phyloP scores from a whole-genome alignment of 2,888 invertebrate genomes.

The Alloplasta piceator region DNA sequence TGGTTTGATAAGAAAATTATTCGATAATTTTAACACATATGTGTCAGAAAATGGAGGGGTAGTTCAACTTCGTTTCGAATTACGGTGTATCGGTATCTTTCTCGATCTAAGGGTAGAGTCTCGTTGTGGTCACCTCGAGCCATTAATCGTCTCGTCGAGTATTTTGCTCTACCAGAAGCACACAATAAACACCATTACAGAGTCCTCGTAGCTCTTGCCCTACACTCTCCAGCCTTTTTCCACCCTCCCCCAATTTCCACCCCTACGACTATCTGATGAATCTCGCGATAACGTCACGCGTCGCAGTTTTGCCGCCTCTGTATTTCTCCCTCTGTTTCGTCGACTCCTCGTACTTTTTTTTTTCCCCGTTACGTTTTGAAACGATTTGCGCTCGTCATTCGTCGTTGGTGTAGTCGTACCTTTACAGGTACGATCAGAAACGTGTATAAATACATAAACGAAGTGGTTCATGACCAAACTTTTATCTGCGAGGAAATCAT shows the following conservation, averaged over 20 bases:
- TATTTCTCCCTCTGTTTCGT: not conserved
- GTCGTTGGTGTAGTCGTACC: not conserved
- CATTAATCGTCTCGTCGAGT: slow-evolving; percentile 52
- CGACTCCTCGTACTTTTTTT: slow-evolving; percentile 9
- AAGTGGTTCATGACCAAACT: slow-evolving; percentile 34
- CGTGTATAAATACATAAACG: slow-evolving; percentile 11
- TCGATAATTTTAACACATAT: too few relatives aligned
- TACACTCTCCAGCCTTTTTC: slow-evolving; percentile 20
- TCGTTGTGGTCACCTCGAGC: slow-evolving; percentile 49
- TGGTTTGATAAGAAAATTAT: too few relatives aligned
- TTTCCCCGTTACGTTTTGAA: slow-evolving; percentile 34
- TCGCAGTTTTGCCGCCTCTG: slow-evolving; percentile 26
- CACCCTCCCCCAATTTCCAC: slow-evolving; percentile 1
- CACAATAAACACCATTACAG: slow-evolving; percentile 34
- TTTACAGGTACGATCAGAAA: slow-evolving; percentile 31
- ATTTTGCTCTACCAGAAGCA: slow-evolving; percentile 16
- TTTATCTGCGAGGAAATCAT: slow-evolving; percentile 52
- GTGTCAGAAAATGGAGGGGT: not conserved
- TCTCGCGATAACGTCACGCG: slow-evolving; percentile 62
- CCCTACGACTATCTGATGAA: slow-evolving; percentile 47
- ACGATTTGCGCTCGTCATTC: slow-evolving; percentile 16
- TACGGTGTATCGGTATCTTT: slow-evolving; percentile 34
- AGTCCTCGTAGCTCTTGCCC: not conserved
- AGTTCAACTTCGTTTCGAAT: slow-evolving; percentile 36
- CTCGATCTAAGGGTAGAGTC: slow-evolving; percentile 21